Evolutionary conservation across 64 coral and sea anemone species (phyloP).

Genomic region (Anthopleura sola): DNA sequence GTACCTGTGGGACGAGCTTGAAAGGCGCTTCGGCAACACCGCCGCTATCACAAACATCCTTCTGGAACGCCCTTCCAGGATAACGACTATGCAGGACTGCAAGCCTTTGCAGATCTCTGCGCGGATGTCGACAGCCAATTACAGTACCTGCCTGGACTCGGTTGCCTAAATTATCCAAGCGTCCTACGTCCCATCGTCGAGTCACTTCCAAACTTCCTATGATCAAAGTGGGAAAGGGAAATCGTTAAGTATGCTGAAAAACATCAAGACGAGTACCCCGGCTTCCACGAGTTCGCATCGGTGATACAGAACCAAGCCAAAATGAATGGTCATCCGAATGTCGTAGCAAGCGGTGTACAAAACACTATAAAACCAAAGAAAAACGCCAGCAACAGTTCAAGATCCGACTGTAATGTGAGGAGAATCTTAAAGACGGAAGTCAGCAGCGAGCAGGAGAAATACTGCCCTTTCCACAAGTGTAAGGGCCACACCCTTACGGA

Average conservation of each 20-base stretch:
- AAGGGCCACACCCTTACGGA: too few species aligned
- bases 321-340: slow-evolving; percentile 48
- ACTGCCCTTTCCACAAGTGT: too few species aligned
- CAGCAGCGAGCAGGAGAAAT: too few species aligned
- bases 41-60: slow-evolving; percentile 47
- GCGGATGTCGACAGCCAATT: slow-evolving; percentile 58
- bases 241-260: not conserved
- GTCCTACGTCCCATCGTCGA: slow-evolving; percentile 46
- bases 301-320: slow-evolving; percentile 27
- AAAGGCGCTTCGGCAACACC: slow-evolving; percentile 29
- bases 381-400: too few species aligned
- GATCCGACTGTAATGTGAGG: too few species aligned
- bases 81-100: not conserved
- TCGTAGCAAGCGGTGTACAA: not conserved
- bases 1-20: slow-evolving; percentile 46
- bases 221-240: slow-evolving; percentile 14
- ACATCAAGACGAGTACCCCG: not conserved
- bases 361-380: too few species aligned
- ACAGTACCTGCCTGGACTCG: slow-evolving; percentile 9
- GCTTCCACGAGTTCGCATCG: not conserved
- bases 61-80: slow-evolving; percentile 18
- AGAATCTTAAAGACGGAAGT: too few species aligned
- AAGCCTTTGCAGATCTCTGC: slow-evolving; percentile 46
- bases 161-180: slow-evolving; percentile 44
- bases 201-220: slow-evolving; percentile 21